phyloP scores from a whole-genome alignment of 2,797 vertebrate species.

The Mycteria americana region DNA sequence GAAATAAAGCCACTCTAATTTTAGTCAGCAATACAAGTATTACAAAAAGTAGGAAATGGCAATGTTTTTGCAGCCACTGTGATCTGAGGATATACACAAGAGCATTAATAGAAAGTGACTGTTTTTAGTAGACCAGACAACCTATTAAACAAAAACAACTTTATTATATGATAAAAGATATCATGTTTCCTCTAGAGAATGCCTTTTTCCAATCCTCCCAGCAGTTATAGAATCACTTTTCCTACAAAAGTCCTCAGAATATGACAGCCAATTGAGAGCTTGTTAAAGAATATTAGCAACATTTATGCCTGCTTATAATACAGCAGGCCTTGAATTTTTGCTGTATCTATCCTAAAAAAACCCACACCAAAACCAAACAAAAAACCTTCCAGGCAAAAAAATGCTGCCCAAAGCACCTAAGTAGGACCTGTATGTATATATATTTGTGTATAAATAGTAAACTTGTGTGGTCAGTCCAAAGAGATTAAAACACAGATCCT shows the following conservation, averaged over 20 bases:
- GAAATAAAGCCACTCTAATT: neutral
- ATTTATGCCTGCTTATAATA: neutral
- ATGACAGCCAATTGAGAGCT: neutral
- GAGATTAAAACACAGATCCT: neutral
- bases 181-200: neutral
- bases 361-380: neutral
- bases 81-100: neutral
- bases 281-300: neutral
- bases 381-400: neutral
- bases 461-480: neutral
- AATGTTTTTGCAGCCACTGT: neutral
- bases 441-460: neutral
- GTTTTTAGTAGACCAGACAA: neutral
- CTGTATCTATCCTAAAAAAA: neutral
- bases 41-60: neutral
- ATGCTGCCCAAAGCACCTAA: neutral
- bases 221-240: neutral
- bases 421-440: neutral
- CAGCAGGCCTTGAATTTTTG: neutral
- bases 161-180: neutral
- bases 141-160: neutral
- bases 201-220: neutral
- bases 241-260: neutral
- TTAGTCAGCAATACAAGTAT: neutral
- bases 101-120: neutral